Percentiles rank a stretch among this genome's conserved stretches.
Conservation (phyloP, 2,113 vertebrate genomes). For the Lagopus leucura region DNA sequence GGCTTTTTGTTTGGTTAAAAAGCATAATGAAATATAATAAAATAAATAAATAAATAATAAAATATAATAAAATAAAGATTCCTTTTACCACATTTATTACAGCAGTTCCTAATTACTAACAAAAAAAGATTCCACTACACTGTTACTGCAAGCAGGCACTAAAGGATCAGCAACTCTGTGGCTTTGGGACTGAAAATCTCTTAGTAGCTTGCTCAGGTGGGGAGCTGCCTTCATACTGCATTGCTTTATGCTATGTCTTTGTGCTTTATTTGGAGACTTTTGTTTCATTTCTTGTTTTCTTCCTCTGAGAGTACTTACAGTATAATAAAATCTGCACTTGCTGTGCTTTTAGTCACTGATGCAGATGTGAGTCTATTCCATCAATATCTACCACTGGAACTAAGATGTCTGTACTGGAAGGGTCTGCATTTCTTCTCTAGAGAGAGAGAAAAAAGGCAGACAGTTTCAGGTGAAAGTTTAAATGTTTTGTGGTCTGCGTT, state of each 20-base stretch:
- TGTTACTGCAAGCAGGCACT: not conserved
- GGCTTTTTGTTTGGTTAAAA: not conserved
- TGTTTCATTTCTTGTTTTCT: not conserved
- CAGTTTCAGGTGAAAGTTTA: not conserved
- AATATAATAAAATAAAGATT: not conserved
- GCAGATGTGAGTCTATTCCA: not conserved
- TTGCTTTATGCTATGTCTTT: accelerated
- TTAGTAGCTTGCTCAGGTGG: not conserved
- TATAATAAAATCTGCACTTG: not conserved
- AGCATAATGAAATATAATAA: not conserved
- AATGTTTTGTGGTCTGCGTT: not conserved
- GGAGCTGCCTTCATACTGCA: not conserved
- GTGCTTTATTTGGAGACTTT: not conserved
- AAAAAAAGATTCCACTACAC: not conserved
- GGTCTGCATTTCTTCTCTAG: not conserved
- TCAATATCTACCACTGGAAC: not conserved
- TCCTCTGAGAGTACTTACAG: not conserved
- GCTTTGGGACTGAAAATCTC: not conserved
- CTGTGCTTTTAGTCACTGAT: not conserved
- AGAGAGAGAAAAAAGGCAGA: not conserved
- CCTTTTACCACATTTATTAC: not conserved
- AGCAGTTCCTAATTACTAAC: not conserved
- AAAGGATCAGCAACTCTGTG: not conserved
- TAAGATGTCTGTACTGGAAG: not conserved
- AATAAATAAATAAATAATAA: too few species aligned